Conservation (phyloP, 1,140 invertebrate genomes). For the Papilio polytes region DNA sequence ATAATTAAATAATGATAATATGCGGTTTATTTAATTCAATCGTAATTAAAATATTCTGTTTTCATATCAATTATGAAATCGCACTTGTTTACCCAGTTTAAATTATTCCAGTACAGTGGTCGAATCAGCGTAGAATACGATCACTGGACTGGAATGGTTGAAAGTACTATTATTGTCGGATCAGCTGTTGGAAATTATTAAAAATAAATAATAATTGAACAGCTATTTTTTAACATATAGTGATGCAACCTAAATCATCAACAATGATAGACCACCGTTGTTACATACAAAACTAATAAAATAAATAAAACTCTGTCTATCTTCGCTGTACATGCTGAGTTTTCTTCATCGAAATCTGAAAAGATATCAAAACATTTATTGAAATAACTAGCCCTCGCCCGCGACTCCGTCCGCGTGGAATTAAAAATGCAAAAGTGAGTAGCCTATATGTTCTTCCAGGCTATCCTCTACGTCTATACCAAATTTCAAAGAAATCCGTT, state of each 20-base stretch:
- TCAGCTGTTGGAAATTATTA: constrained; percentile 19
- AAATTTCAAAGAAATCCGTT: too few relatives aligned
- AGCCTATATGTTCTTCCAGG: too few relatives aligned
- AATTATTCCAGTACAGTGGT: too few relatives aligned
- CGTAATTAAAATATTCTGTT: background rate
- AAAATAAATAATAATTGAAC: constrained; percentile 18
- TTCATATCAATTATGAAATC: background rate
- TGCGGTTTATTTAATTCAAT: background rate
- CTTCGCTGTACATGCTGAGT: constrained; percentile 50
- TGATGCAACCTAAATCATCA: constrained; percentile 51
- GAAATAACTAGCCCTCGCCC: too few relatives aligned
- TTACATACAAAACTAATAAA: constrained; percentile 52
- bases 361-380: constrained; percentile 45
- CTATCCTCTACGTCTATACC: too few relatives aligned
- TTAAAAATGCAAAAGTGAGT: too few relatives aligned
- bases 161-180: constrained; percentile 6
- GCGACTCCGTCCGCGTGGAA: too few relatives aligned
- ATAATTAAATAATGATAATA: background rate
- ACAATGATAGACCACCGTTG: constrained; percentile 50
- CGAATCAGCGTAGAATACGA: too few relatives aligned
- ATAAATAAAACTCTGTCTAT: constrained; percentile 50
- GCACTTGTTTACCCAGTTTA: too few relatives aligned
- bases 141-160: too few relatives aligned
- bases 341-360: constrained; percentile 71
- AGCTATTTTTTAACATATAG: background rate